Base-by-base conservation (phyloP, 35 echinoderm and acorn worm species). In the Diadema setosum region DNA sequence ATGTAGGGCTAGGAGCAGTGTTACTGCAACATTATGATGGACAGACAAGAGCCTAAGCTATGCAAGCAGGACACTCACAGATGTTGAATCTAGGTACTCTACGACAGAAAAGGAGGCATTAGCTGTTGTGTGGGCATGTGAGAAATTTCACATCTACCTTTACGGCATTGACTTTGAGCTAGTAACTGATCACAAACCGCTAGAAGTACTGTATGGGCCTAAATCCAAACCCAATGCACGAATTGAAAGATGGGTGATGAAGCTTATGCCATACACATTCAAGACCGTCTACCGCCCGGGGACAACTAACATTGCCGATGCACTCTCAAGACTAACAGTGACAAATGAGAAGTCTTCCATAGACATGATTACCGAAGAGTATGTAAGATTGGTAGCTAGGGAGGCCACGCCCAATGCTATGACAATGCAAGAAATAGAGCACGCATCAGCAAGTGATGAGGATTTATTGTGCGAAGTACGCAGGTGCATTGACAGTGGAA, bases 51-150 rank as follows among this genome's bases (percentile, higher is more conserved):
- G 86, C 84, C 81, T 88, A 18, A 82, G 85, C 60, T 93, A 84
- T 89, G 75, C 91, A 8, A 93, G 86, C 60, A 75, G 63, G 26
- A 45, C 50, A 17, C 42, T 94, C 5, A 86, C 82, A 4, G 73
- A 88, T 69, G 57, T 76, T 74, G 92, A 94, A 59, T 39, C 30
- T 41, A 46, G 82, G 30, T 90, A 86, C 46, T 94, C 87, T 1
- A 85, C 81, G 31, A 90, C 92, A 27, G 92, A 90, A 58, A 94
- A 94, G 75, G 92, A 94, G 37, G 92, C 87, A 11, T 70, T 90
- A 64, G 70, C 69, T 6, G 82, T 94, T 15, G 92, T 94, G 29
- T 90, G 82, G 82, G 87, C 81, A n/a, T 90, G 65, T 37, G 82
- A 94, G 31, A 84, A 84, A 42, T 90, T 90, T 85, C 92, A 94